Base-by-base conservation (phyloP, 2,797 vertebrate species). In the Characodon lateralis region DNA sequence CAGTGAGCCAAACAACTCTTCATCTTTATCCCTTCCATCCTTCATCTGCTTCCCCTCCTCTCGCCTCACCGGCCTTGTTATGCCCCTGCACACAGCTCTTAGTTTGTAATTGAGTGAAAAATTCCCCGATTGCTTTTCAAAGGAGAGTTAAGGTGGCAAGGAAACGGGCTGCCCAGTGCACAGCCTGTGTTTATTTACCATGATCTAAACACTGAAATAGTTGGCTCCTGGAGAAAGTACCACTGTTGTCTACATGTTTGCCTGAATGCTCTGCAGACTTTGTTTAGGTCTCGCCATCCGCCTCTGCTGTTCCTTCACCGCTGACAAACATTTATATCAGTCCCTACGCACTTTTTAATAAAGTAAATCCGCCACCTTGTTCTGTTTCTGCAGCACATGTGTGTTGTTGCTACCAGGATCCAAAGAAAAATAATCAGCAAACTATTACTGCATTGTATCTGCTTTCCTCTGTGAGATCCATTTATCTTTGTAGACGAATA, bases 61-160 rank as follows among this genome's bases (percentile, higher is more conserved):
- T 81, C 18, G 82, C 84, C n/a, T 81, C 82, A 51, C 79, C 80
- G 70, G 56, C 81, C 87, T 80, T 24, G 59, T 79, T 73, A 70
- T 39, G 77, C 86, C 83, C 85, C 77, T 0, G 18, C 77, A 88
- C 74, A 72, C 73, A 71, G 77, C 82, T 87, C 73, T 83, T 58
- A 71, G 72, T 70, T 51, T 59, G 77, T 89, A 92, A 93, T 90
- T 90, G 87, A 93, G 87, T 91, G 89, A 79, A 93, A 92, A 93
- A 92, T 88, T 82, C 83, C 74, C 89, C 90, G 91, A 93, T 93
- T 94, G 90, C 90, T 80, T 91, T 94, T 92, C 87, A 91, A 91
- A 93, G 88, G 86, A 79, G 86, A 85, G 83, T 80, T 72, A 87
- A 85, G 88, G 85, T 85, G 85, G 81, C 39, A 82, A 72, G 79